Evolutionary conservation across 2,888 invertebrate genomes (phyloP).

Genomic region (Pegoplata infirma): DNA sequence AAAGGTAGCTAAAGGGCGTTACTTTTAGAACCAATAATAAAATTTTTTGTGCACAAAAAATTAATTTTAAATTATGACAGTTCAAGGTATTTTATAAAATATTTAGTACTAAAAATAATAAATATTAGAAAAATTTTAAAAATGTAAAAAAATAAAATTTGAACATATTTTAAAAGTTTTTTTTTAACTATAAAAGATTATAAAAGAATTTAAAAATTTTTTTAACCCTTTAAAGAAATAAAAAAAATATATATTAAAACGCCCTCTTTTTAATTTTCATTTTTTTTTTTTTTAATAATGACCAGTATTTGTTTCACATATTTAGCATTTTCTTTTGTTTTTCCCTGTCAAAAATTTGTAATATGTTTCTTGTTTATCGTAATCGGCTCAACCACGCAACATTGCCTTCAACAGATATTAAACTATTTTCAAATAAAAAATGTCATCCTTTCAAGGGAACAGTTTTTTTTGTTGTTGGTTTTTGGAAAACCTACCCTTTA

Average conservation of each 20-base stretch:
- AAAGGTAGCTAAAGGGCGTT: constrained; percentile 63
- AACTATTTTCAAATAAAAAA: constrained; percentile 43
- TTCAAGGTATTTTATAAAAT: constrained; percentile 56
- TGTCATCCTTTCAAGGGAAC: constrained; percentile 44
- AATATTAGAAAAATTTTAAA: no score
- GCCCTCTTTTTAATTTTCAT: constrained; percentile 10
- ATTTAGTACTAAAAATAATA: background rate
- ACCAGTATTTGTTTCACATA: constrained; percentile 24
- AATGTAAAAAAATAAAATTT: no score
- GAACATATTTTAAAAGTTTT: background rate
- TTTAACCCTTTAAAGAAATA: background rate
- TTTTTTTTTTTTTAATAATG: background rate
- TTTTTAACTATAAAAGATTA: background rate
- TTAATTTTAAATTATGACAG: constrained; percentile 63
- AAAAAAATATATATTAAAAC: background rate
- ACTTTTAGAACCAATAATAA: constrained; percentile 36
- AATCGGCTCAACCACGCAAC: constrained; percentile 67
- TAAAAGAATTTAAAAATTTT: no score
- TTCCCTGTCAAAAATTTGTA: background rate
- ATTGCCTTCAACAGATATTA: constrained; percentile 63
- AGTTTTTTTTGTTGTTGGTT: no score
- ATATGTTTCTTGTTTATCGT: constrained; percentile 21
- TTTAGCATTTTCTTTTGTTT: background rate
- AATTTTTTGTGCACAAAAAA: constrained; percentile 58
- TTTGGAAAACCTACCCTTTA: constrained; percentile 40